These are phyloP conservation scores for Platysteira castanea DNA, from an alignment of 2,113 vertebrate species.

Conservation along the genomic window DNA sequence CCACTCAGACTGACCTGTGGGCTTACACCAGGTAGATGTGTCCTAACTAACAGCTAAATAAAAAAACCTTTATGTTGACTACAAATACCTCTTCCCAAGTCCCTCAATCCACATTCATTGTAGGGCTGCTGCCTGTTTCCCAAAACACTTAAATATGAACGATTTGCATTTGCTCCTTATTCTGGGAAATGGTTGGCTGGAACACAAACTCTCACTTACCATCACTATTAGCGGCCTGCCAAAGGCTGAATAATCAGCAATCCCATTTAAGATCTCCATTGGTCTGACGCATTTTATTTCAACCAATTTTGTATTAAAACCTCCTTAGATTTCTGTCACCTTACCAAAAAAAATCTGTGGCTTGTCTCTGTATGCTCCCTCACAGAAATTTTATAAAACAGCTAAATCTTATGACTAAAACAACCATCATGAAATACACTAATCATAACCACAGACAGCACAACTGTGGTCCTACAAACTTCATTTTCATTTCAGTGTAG, in stretches of 20 bases:
- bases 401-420: background rate
- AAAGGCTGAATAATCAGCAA: background rate
- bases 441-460: background rate
- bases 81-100: background rate
- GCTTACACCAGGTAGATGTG: background rate
- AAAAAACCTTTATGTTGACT: background rate
- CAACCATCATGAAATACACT: background rate
- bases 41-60: background rate
- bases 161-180: background rate
- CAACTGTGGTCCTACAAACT: background rate
- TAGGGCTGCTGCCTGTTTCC: background rate
- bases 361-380: background rate
- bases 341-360: background rate
- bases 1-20: rapidly evolving
- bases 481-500: background rate
- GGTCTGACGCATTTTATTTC: background rate
- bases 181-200: background rate
- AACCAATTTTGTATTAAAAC: background rate
- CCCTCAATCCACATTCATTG: background rate
- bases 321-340: background rate
- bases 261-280: background rate
- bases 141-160: background rate
- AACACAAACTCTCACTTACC: background rate
- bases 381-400: background rate
- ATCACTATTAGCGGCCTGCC: background rate